Conservation (phyloP, 2,113 vertebrate species). For the Melanerpes formicivorus region DNA sequence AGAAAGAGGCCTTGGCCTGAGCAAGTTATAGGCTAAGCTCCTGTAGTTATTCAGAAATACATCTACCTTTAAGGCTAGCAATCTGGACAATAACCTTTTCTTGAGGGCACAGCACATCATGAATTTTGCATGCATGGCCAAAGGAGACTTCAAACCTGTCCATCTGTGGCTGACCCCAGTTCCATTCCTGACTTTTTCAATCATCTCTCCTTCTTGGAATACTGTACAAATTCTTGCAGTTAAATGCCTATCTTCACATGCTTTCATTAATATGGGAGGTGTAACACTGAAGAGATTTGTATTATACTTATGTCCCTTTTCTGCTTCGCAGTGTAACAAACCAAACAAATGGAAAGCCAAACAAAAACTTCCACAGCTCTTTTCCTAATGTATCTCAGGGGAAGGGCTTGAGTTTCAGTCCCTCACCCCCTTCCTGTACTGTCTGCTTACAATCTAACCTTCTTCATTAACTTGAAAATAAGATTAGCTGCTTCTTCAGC, state of each 20-base stretch:
- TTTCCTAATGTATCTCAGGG: conserved; percentile 52
- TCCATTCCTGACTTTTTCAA: conserved; percentile 30
- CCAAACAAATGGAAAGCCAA: conserved; percentile 36
- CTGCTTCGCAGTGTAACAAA: conserved; percentile 17
- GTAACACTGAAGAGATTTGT: conserved; percentile 45
- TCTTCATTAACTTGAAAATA: conserved; percentile 11
- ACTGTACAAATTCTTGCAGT: background rate
- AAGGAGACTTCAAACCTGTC: background rate
- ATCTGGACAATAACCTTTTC: background rate
- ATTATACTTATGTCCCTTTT: conserved; percentile 17
- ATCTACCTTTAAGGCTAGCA: background rate
- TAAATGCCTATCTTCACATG: conserved; percentile 13
- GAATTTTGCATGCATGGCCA: background rate
- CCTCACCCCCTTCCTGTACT: conserved; percentile 20
- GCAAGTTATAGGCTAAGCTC: background rate
- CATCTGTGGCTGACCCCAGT: background rate
- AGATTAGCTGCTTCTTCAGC: background rate
- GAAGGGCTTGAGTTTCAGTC: conserved; percentile 18
- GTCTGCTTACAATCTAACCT: background rate
- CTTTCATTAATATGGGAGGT: conserved; percentile 54
- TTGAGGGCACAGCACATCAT: background rate
- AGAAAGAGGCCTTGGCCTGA: background rate
- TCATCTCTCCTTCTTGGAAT: background rate
- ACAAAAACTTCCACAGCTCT: conserved; percentile 53
- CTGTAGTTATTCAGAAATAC: background rate